phyloP scores from a whole-genome alignment of 2,797 vertebrate genomes.

The Tachyglossus aculeatus region DNA sequence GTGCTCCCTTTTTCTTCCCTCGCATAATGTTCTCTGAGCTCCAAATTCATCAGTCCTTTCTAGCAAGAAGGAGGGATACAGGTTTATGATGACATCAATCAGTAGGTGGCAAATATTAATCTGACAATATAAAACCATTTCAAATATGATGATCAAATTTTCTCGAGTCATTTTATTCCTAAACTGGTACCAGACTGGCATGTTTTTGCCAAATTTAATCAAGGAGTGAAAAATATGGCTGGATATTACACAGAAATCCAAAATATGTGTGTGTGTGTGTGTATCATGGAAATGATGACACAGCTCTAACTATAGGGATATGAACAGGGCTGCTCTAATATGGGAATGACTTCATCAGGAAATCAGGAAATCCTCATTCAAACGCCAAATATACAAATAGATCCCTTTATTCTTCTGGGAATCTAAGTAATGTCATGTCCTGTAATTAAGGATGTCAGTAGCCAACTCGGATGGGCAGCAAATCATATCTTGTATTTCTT shows the following conservation, averaged over 20 bases:
- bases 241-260: conserved; percentile 53
- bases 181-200: not conserved
- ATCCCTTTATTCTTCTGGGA: conserved; percentile 75
- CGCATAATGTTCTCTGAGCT: too few relatives aligned
- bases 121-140: too few relatives aligned
- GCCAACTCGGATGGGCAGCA: conserved; percentile 55
- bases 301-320: conserved; percentile 59
- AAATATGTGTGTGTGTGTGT: conserved; percentile 27
- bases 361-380: conserved; percentile 80
- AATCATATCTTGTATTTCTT: conserved; percentile 47
- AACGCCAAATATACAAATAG: conserved; percentile 76
- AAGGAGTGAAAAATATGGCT: conserved; percentile 34
- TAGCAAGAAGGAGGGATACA: too few relatives aligned
- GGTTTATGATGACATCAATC: too few relatives aligned
- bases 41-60: too few relatives aligned
- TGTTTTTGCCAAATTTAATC: conserved; percentile 16
- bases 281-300: conserved; percentile 66
- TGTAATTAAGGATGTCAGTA: conserved; percentile 72
- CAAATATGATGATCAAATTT: not conserved
- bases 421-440: conserved; percentile 77
- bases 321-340: conserved; percentile 67
- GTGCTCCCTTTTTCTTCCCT: too few relatives aligned
- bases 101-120: too few relatives aligned
- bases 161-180: conserved; percentile 8
- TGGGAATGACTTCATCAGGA: conserved; percentile 78